These are phyloP conservation scores for Margaritifera margaritifera DNA, from an alignment of 2,888 invertebrate genomes.

Conservation along the genomic window DNA sequence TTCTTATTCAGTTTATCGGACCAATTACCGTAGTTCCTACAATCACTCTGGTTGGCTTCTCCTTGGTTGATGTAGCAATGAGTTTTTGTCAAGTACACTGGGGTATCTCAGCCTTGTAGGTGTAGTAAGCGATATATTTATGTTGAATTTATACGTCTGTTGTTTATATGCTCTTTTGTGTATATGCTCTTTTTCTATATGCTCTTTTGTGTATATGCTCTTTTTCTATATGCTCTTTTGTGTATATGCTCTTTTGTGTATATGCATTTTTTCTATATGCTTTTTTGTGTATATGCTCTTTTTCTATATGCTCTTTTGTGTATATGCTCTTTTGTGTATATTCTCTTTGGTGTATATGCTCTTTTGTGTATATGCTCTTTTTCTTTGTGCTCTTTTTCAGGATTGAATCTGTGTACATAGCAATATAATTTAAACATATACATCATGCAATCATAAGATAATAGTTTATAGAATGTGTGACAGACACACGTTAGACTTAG, in stretches of 20 bases:
- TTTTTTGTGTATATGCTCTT: background rate
- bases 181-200: background rate
- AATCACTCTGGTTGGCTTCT: conserved; percentile 86
- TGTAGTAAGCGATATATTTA: conserved; percentile 61
- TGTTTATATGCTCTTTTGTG: background rate
- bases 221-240: background rate
- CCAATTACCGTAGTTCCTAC: conserved; percentile 90
- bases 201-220: background rate
- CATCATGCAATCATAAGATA: too few relatives aligned
- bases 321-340: too few relatives aligned
- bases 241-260: background rate
- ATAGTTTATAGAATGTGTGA: too few relatives aligned
- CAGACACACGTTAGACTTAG: too few relatives aligned
- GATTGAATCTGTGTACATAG: too few relatives aligned
- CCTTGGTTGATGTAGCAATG: conserved; percentile 87
- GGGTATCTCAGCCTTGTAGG: conserved; percentile 86
- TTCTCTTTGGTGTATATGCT: background rate
- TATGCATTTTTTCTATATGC: background rate
- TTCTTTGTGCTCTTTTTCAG: background rate
- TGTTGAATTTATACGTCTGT: background rate
- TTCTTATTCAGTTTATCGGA: conserved; percentile 77
- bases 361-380: background rate
- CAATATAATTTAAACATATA: too few relatives aligned
- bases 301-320: background rate
- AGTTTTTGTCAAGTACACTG: conserved; percentile 87